phyloP scores from a whole-genome alignment of 2,888 invertebrate genomes.

The Caenorhabditis doughertyi region DNA sequence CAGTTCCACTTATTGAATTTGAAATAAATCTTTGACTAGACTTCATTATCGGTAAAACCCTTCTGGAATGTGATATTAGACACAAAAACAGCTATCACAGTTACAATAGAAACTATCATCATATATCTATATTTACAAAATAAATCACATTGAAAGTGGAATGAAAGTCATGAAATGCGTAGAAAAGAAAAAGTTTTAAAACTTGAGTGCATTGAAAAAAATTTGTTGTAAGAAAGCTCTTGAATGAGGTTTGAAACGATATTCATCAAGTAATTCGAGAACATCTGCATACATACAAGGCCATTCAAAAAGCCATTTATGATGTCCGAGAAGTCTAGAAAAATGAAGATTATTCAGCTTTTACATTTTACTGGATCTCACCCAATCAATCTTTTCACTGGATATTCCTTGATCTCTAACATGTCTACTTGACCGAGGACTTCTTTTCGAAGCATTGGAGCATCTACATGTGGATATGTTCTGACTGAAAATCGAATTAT shows the following conservation, averaged over 20 bases:
- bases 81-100: background rate
- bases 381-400: slow-evolving; percentile 73
- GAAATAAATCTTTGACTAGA: too few species aligned
- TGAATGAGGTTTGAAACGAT: slow-evolving; percentile 73
- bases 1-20: too few species aligned
- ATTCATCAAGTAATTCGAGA: slow-evolving; percentile 74
- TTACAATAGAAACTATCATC: too few species aligned
- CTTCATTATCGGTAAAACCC: too few species aligned
- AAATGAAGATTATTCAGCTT: background rate
- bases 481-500: slow-evolving; percentile 32
- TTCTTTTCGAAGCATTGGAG: slow-evolving; percentile 63
- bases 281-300: slow-evolving; percentile 77
- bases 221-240: slow-evolving; percentile 74
- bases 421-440: slow-evolving; percentile 73
- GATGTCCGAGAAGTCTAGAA: slow-evolving; percentile 68
- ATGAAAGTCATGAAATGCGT: background rate
- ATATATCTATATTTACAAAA: too few species aligned
- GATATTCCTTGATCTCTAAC: slow-evolving; percentile 73
- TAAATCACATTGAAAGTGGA: background rate
- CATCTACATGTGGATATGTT: slow-evolving; percentile 57
- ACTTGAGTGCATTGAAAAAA: slow-evolving; percentile 72
- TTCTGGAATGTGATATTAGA: too few species aligned
- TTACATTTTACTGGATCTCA: too few species aligned
- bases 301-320: slow-evolving; percentile 73
- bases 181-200: slow-evolving; percentile 29